Conservation (phyloP, 2,888 invertebrate genomes). For the Adela reaumurella region DNA sequence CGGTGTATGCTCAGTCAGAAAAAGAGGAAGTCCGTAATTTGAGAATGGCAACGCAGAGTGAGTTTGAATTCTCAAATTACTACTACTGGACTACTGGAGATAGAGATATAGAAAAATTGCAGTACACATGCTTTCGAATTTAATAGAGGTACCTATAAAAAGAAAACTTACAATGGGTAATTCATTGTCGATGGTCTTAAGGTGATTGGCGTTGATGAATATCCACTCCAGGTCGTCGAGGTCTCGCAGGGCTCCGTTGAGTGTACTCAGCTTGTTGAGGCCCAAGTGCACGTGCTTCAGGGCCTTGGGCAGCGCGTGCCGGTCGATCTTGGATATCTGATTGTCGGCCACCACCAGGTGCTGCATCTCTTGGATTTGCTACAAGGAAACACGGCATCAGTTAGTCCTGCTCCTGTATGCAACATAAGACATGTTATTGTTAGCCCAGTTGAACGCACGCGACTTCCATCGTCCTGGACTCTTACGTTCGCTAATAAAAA, state of each 20-base stretch:
- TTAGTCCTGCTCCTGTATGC: too few species aligned
- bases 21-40: too few species aligned
- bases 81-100: too few species aligned
- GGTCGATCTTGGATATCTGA: conserved; percentile 68
- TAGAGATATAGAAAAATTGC: neutral
- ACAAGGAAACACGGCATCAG: conserved; percentile 8
- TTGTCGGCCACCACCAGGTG: conserved; percentile 73
- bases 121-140: neutral
- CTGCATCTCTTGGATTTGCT: conserved; percentile 58
- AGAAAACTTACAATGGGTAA: conserved; percentile 60
- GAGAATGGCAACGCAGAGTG: too few species aligned
- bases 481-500: too few species aligned
- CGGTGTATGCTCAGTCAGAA: too few species aligned
- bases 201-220: conserved; percentile 72
- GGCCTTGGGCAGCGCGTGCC: conserved; percentile 65
- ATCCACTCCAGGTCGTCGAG: conserved; percentile 72
- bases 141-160: conserved; percentile 1
- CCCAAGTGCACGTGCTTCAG: conserved; percentile 71
- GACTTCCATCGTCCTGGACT: too few species aligned
- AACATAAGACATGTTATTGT: too few species aligned
- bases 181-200: conserved; percentile 72
- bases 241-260: conserved; percentile 76
- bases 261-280: conserved; percentile 64
- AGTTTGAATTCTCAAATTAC: too few species aligned
- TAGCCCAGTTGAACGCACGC: too few species aligned